A percentile compares a stretch with the other conserved stretches of the same genome.
phyloP scores from a whole-genome alignment of 2,888 invertebrate species.

The Philhelius pedissequus region DNA sequence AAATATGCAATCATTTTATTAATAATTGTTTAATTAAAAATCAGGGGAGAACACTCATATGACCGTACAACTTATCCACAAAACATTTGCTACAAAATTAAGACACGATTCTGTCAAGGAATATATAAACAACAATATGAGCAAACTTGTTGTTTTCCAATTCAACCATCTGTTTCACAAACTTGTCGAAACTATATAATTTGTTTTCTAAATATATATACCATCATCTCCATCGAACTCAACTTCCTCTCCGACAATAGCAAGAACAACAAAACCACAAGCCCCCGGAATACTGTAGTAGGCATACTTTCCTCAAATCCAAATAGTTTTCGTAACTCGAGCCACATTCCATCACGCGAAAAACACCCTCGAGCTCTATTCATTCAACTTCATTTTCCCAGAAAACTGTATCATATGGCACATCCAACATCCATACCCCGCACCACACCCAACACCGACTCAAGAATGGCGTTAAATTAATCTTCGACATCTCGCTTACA shows the following conservation, averaged over 20 bases:
- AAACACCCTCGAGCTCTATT: constrained; percentile 8
- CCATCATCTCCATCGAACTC: neutral
- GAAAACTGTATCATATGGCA: constrained; percentile 54
- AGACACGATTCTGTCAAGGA: neutral
- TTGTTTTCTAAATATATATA: neutral
- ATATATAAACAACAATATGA: neutral
- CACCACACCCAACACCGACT: neutral
- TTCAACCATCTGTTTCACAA: neutral
- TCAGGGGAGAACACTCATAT: too few species aligned
- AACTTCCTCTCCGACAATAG: neutral
- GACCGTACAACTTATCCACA: neutral
- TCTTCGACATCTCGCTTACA: constrained; percentile 61
- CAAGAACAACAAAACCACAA: neutral
- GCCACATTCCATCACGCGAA: neutral
- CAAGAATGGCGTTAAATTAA: constrained; percentile 52
- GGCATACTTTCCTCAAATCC: neutral
- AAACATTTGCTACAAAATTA: neutral
- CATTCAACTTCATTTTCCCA: constrained; percentile 32
- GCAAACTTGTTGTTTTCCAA: neutral
- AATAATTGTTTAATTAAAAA: neutral
- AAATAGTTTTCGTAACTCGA: constrained; percentile 6
- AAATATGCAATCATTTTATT: neutral
- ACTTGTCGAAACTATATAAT: neutral
- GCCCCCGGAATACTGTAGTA: neutral
- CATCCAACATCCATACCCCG: neutral